Base-by-base conservation (phyloP, 2,113 vertebrate species). In the Potamarius usumacintae region DNA sequence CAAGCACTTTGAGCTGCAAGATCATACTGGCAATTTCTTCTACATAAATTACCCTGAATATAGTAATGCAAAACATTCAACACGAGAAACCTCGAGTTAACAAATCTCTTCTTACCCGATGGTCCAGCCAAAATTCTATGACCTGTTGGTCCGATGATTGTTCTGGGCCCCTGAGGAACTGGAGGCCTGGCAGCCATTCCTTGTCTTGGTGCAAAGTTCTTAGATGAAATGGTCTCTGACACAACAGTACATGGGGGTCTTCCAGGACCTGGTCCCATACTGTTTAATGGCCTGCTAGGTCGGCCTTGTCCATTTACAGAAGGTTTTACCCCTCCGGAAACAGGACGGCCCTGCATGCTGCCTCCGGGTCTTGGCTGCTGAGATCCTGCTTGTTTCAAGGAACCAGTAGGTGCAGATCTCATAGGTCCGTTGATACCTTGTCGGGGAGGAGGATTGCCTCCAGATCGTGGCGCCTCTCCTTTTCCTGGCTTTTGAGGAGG, bases 201-300 rank as follows among this genome's bases (percentile, higher is more conserved):
- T 58, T 94, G 96, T 88, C 93, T 95, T 0, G 94, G 92, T 78
- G 95, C 92, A 22, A 99, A 94, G 92, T 97, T 97, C 94, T 98
- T 99, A 14, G 97, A 97, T 86, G 97, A 99, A 90, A 99, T 98
- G 17, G 98, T 99, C 94, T 99, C 98, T 0, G 98, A 96, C 63
- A 99, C 96, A 10, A 99, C 97, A 88, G 98, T 99, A 90, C 98
- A 99, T 84, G 93, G 96, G 4, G 97, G 96, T 93, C 92, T 94
- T 22, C 91, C 96, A 52, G 95, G 92, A 34, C 94, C 96, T 0
- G 92, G 14, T 18, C 89, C 94, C 20, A 92, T 86, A 89, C 57
- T 90, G 88, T 91, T 92, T 55, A 78, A n/a, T 6, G 94, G 93
- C 18, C 69, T 55, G 27, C 62, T 79, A 82, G 34, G 92, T 87